phyloP scores from a whole-genome alignment of 1,140 invertebrate genomes.

The Drosophila sulfurigaster region DNA sequence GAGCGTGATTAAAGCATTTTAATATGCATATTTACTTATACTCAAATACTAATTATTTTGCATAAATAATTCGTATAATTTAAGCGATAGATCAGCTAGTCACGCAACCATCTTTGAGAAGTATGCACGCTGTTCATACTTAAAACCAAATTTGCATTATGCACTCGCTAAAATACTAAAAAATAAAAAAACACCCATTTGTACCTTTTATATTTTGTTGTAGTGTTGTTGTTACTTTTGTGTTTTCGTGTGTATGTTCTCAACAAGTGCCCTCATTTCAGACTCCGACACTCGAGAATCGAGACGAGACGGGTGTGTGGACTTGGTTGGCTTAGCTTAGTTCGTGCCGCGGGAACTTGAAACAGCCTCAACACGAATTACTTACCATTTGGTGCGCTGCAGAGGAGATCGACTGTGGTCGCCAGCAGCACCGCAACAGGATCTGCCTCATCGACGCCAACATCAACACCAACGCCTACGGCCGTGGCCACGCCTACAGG shows the following conservation, averaged over 20 bases:
- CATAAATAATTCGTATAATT: background rate
- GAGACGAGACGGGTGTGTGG: conserved; percentile 7
- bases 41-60: no score
- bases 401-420: conserved; percentile 81
- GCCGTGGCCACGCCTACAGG: conserved; percentile 18
- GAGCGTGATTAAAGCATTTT: no score
- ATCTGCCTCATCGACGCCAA: conserved; percentile 54
- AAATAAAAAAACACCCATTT: conserved; percentile 13
- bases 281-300: conserved; percentile 2
- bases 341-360: conserved; percentile 32
- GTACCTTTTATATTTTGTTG: background rate
- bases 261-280: conserved; percentile 41
- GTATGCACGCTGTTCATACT: conserved; percentile 14
- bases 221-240: conserved; percentile 12
- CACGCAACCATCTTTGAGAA: conserved; percentile 1
- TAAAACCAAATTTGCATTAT: conserved; percentile 37
- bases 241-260: conserved; percentile 3
- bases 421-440: conserved; percentile 56
- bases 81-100: background rate
- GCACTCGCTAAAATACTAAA: conserved; percentile 38
- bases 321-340: conserved; percentile 25
- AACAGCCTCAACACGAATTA: conserved; percentile 84
- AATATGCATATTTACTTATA: no score
- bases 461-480: conserved; percentile 1
- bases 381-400: conserved; percentile 62